A percentile compares a stretch with the other conserved stretches of the same genome.
Conservation (phyloP, 2,797 vertebrate species). For the Sternotherus odoratus region DNA sequence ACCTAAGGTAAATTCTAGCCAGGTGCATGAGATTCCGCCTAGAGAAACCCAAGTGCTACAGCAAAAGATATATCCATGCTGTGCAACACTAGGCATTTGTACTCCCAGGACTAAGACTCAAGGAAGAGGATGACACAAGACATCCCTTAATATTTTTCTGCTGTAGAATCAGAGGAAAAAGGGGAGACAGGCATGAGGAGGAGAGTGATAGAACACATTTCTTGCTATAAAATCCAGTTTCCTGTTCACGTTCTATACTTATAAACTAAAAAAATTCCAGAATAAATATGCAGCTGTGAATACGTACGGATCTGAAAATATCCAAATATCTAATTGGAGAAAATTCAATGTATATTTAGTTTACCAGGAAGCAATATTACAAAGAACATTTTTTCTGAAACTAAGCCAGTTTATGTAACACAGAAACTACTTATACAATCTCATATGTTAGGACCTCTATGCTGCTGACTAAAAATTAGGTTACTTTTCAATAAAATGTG, state of each 20-base stretch:
- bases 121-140: background rate
- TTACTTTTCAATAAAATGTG: background rate
- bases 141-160: constrained; percentile 10
- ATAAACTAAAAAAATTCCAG: background rate
- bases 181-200: constrained; percentile 28
- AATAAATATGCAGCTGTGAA: background rate
- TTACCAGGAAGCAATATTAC: too few relatives aligned
- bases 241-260: background rate
- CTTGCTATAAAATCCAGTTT: background rate
- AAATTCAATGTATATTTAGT: too few relatives aligned
- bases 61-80: background rate
- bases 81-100: background rate
- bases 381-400: background rate
- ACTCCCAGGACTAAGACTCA: background rate
- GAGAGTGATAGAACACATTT: background rate
- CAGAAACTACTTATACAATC: background rate
- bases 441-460: background rate
- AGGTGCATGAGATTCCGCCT: background rate
- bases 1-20: background rate
- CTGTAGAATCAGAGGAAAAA: constrained; percentile 35
- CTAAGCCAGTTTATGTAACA: background rate
- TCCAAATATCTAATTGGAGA: too few relatives aligned
- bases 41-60: background rate
- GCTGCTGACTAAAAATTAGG: background rate
- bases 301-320: background rate